A percentile compares a stretch with the other conserved stretches of the same genome.
Conservation (phyloP, 2,113 vertebrate genomes). For the Melanerpes formicivorus region DNA sequence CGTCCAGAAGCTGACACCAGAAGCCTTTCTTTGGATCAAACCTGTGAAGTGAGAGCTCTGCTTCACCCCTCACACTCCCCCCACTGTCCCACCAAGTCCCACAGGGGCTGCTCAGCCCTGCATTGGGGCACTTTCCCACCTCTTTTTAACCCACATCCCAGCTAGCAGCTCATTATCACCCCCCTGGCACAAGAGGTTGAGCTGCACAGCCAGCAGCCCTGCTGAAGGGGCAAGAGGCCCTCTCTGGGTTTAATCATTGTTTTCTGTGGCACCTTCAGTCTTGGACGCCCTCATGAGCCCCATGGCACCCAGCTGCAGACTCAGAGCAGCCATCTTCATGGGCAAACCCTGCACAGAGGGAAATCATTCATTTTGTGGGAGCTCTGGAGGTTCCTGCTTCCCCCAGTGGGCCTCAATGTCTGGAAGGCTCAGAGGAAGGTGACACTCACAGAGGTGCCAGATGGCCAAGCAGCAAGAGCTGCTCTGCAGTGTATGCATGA, state of each 20-base stretch:
- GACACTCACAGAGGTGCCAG: not conserved
- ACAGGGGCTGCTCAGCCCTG: not conserved
- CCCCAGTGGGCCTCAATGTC: not conserved
- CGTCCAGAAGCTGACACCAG: conserved; percentile 96
- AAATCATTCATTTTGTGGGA: not conserved
- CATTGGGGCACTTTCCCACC: not conserved
- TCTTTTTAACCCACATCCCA: not conserved
- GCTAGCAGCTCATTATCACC: not conserved
- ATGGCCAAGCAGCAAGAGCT: not conserved
- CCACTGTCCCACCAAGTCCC: not conserved
- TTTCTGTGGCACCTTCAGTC: not conserved
- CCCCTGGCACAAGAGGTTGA: not conserved
- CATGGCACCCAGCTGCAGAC: not conserved
- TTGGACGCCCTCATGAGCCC: not conserved
- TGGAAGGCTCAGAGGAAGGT: not conserved
- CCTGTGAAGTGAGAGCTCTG: conserved; percentile 61
- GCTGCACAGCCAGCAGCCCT: not conserved
- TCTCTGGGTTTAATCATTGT: not conserved
- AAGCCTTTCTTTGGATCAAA: conserved; percentile 98
- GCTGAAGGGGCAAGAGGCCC: not conserved
- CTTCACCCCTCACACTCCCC: not conserved
- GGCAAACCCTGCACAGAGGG: not conserved
- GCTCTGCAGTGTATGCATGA: accelerated
- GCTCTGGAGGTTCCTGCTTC: not conserved
- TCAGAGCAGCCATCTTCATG: not conserved